Conservation (phyloP, 2,113 vertebrate genomes). For the Ondatra zibethicus region DNA sequence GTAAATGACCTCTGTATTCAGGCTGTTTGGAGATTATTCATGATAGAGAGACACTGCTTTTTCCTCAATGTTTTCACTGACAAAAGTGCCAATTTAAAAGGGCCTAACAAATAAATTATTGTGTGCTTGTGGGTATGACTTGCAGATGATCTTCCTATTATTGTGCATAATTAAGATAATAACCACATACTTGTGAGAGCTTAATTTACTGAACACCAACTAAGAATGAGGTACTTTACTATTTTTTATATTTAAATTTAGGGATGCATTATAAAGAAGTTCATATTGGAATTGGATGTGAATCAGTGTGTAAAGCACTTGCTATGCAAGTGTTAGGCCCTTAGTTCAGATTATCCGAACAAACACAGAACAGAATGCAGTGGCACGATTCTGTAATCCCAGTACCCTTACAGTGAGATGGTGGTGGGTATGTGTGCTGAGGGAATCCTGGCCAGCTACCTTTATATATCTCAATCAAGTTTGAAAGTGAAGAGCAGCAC, state of each 20-base stretch:
- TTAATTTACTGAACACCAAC: background rate
- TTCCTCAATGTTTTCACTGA: background rate
- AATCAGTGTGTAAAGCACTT: background rate
- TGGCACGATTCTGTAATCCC: background rate
- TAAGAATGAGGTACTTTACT: background rate
- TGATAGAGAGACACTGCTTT: background rate
- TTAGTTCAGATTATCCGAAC: background rate
- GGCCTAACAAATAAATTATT: background rate
- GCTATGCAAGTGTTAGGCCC: background rate
- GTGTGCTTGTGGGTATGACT: background rate
- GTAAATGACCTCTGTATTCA: background rate
- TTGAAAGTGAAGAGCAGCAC: background rate
- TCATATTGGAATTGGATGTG: background rate
- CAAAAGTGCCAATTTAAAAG: background rate
- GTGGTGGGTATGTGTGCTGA: background rate
- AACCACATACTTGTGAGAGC: background rate
- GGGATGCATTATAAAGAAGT: background rate
- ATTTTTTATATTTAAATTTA: background rate
- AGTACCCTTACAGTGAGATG: background rate
- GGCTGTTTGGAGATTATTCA: background rate
- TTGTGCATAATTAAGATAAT: background rate
- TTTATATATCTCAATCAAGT: background rate
- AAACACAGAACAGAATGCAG: background rate
- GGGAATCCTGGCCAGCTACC: background rate
- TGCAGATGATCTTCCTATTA: background rate